Percentiles rank a stretch among this genome's conserved stretches.
These are phyloP conservation scores for Centropus bengalensis DNA, from an alignment of 2,113 vertebrate species.

Conservation along the genomic window DNA sequence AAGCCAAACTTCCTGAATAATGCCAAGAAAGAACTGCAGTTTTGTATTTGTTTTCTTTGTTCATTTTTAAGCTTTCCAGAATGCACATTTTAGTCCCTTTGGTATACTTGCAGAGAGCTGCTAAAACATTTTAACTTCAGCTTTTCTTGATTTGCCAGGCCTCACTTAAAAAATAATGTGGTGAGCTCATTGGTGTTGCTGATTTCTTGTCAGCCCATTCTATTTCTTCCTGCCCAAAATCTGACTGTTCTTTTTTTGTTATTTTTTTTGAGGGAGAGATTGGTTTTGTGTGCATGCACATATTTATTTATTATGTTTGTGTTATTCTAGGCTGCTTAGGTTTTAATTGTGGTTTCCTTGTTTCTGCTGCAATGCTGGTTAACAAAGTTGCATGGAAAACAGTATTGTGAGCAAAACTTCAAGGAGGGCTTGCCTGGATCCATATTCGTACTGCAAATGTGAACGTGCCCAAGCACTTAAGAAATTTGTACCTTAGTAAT, in stretches of 20 bases:
- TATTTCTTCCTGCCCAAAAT: not conserved
- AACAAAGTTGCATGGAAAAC: not conserved
- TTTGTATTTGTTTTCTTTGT: not conserved
- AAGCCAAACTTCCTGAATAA: not conserved
- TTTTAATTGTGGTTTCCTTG: slow-evolving; percentile 8
- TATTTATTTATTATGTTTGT: not conserved
- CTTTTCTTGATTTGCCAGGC: not conserved
- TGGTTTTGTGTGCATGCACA: not conserved
- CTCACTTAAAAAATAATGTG: not conserved
- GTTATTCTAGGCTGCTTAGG: not conserved
- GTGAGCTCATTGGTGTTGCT: not conserved
- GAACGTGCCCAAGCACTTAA: not conserved
- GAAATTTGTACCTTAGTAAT: not conserved
- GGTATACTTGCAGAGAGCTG: not conserved
- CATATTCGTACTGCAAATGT: not conserved
- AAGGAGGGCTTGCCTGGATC: not conserved
- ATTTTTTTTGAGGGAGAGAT: not conserved
- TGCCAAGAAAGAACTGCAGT: not conserved
- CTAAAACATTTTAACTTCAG: not conserved
- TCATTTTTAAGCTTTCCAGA: not conserved
- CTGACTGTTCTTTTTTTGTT: not conserved
- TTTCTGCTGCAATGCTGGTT: not conserved
- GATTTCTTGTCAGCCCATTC: not conserved
- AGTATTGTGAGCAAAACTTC: not conserved
- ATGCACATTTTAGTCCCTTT: not conserved